These are phyloP conservation scores for Upupa epops DNA, from an alignment of 2,113 vertebrate genomes.

Conservation along the genomic window DNA sequence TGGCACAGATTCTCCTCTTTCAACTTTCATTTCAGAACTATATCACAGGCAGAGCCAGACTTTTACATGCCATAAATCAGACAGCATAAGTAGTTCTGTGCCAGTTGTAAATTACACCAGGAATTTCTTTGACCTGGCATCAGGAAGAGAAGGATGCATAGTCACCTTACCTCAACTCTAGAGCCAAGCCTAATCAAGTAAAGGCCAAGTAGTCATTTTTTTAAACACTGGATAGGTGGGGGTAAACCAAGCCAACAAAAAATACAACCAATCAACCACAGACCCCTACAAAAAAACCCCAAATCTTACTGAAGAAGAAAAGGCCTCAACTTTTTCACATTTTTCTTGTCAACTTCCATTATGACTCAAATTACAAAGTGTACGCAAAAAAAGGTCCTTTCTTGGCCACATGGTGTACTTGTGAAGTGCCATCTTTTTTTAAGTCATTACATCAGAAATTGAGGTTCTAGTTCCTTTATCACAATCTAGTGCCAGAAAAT, in stretches of 20 bases:
- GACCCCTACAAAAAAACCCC: too few species aligned
- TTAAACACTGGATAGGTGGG: background rate
- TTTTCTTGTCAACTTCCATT: background rate
- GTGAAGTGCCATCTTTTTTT: too few species aligned
- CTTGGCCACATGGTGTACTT: background rate
- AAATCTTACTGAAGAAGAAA: background rate
- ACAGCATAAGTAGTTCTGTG: background rate
- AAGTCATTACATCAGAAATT: background rate
- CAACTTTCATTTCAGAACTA: background rate
- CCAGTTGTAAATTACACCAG: background rate
- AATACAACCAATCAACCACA: too few species aligned
- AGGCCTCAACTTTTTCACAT: background rate
- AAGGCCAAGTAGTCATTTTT: background rate
- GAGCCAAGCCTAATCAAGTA: background rate
- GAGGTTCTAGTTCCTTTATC: background rate
- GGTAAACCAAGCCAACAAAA: background rate
- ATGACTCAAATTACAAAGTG: background rate
- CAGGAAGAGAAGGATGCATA: background rate
- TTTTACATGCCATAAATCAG: background rate
- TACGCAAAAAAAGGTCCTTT: background rate
- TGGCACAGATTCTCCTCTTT: background rate
- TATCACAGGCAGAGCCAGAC: background rate
- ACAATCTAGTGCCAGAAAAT: background rate
- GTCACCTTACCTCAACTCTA: background rate
- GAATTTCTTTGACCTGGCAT: background rate